Conservation (phyloP, 2,797 vertebrate genomes). For the Darevskia nairensis region DNA sequence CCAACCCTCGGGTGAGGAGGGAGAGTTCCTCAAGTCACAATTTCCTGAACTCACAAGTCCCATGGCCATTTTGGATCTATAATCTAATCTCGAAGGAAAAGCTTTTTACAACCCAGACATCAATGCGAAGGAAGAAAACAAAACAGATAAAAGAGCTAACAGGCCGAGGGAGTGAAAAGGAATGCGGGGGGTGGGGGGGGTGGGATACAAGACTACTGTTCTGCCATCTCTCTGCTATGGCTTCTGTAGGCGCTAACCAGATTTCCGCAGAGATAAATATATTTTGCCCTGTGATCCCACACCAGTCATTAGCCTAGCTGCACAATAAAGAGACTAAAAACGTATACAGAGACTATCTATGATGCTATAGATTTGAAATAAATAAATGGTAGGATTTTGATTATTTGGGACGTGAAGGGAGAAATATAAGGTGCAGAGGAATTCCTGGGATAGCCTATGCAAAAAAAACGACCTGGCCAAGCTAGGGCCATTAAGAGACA, state of each 20-base stretch:
- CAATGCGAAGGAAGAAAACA: background rate
- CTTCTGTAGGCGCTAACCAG: background rate
- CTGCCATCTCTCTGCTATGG: background rate
- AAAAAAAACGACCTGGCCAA: too few relatives aligned
- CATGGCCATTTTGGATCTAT: background rate
- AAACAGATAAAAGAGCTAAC: background rate
- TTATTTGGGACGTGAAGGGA: too few relatives aligned
- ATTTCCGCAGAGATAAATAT: background rate
- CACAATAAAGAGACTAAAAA: background rate
- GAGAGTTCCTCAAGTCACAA: background rate
- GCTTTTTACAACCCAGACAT: background rate
- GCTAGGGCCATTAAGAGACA: too few relatives aligned
- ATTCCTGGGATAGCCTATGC: too few relatives aligned
- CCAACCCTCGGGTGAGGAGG: background rate
- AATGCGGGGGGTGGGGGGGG: background rate
- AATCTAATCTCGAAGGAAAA: slow-evolving; percentile 7
- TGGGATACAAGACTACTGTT: background rate
- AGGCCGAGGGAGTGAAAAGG: background rate
- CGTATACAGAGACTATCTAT: too few relatives aligned
- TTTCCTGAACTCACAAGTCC: background rate
- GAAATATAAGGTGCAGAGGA: too few relatives aligned
- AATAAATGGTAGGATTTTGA: too few relatives aligned
- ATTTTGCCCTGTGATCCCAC: background rate
- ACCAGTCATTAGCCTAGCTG: background rate
- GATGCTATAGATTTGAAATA: too few relatives aligned